Percentiles rank a stretch among this genome's conserved stretches.
Conservation (phyloP, 2,888 invertebrate species). For the Pherbina coryleti region DNA sequence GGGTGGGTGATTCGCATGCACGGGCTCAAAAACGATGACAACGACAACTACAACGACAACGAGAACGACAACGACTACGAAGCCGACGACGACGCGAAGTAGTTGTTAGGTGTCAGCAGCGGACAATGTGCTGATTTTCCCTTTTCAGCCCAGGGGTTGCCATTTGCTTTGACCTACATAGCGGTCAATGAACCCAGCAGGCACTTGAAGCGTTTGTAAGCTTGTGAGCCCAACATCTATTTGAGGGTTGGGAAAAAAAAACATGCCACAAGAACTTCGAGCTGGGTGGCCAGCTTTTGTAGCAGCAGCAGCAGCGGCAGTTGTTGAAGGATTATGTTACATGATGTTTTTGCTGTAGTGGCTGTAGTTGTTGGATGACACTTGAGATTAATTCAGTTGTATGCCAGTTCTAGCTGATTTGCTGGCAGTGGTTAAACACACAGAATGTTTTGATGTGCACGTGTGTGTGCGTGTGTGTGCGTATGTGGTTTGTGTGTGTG, state of each 20-base stretch:
- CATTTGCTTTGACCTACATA: constrained; percentile 69
- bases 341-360: constrained; percentile 2
- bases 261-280: constrained; percentile 20
- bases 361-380: background rate
- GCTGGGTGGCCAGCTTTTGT: constrained; percentile 17
- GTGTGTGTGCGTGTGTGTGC: background rate
- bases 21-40: background rate
- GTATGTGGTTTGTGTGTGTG: background rate
- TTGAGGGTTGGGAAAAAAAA: constrained; percentile 41
- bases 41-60: background rate
- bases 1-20: background rate
- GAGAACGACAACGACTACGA: background rate
- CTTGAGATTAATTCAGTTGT: constrained; percentile 19
- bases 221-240: background rate
- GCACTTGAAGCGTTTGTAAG: background rate
- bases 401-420: background rate
- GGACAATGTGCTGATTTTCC: constrained; percentile 54
- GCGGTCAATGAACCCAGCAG: constrained; percentile 56
- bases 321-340: constrained; percentile 46
- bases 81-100: background rate
- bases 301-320: constrained; percentile 37
- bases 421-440: background rate
- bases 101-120: constrained; percentile 41
- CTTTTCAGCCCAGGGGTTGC: constrained; percentile 64
- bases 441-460: background rate